Evolutionary conservation across 2,797 vertebrate genomes (phyloP), one percentile per base, ranked within the genome.

Genomic region (Buceros bicornis): DNA sequence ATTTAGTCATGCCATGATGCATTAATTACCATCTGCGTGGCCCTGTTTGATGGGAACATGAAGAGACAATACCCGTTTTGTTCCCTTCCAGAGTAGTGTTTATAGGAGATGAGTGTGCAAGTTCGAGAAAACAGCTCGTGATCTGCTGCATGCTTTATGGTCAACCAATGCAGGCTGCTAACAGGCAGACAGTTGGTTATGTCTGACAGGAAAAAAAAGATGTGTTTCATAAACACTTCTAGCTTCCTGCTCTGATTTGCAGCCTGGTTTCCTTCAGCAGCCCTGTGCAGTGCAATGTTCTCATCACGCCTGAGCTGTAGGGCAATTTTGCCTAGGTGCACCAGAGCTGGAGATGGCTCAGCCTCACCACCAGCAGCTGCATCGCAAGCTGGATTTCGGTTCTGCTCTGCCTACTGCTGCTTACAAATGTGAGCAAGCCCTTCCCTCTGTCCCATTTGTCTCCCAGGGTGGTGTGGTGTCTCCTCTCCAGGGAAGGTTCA

Each of bases 1-100:
- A 10, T 50, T 77, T 88, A 83, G 43, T 67, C 60, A 42, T 37
- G 45, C 57, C 48, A 80, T 25, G 73, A 91, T 69, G 77, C 57
- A 56, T 97, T 96, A 96, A 97, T 97, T 95, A 82, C 89, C 81
- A 82, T 82, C 87, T 87, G 80, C 26, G 22, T 47, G 61, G 40
- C 66, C 91, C 50, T 81, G 77, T 66, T 95, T 93, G 92, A 87
- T 82, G 73, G 84, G 29, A 86, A 31, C 65, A 35, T 90, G 96
- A 91, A 84, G 29, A 90, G 48, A 87, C 71, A 94, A 94, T 92
- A 95, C 72, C 78, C 78, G 9, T 31, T 93, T 94, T 72, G 57
- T 47, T 76, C 57, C 48, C 45, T 78, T 76, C 19, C 5, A 6
- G 69, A 81, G 57, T 56, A 66, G 79, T 79, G 94, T 94, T 96